Percentiles rank a stretch among this genome's conserved stretches.
These are phyloP conservation scores for Amblyornis subalaris DNA, from an alignment of 2,113 vertebrate species.

Conservation along the genomic window DNA sequence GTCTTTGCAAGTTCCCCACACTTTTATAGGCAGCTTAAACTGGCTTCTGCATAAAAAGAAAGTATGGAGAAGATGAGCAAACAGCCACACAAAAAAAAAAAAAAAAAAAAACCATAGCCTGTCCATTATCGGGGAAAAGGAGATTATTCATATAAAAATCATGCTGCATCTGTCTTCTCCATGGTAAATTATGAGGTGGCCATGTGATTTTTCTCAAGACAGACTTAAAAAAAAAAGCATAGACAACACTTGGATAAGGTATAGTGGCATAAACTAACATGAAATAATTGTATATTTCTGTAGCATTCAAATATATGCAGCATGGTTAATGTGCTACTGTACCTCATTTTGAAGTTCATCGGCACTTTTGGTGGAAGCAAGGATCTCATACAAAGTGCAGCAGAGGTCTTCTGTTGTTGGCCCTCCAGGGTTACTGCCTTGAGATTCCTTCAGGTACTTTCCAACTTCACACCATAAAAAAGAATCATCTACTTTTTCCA, in stretches of 20 bases:
- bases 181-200: neutral
- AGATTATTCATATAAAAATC: neutral
- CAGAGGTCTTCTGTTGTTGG: constrained; percentile 90
- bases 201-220: neutral
- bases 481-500: constrained; percentile 71
- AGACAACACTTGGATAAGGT: neutral
- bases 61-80: neutral
- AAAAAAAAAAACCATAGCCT: neutral
- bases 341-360: constrained; percentile 98
- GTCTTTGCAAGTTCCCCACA: neutral
- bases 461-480: constrained; percentile 87
- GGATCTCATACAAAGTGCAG: constrained; percentile 93
- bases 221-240: neutral
- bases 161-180: neutral
- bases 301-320: neutral
- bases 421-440: constrained; percentile 77
- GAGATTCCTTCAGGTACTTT: constrained; percentile 80
- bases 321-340: neutral
- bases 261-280: neutral
- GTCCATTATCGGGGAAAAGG: neutral
- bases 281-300: neutral
- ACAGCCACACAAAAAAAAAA: neutral
- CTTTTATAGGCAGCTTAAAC: neutral
- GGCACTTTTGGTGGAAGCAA: constrained; percentile 86
- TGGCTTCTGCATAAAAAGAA: neutral